These are phyloP conservation scores for Leucoraja ocellata DNA, from an alignment of 2,797 vertebrate genomes.

Conservation along the genomic window DNA sequence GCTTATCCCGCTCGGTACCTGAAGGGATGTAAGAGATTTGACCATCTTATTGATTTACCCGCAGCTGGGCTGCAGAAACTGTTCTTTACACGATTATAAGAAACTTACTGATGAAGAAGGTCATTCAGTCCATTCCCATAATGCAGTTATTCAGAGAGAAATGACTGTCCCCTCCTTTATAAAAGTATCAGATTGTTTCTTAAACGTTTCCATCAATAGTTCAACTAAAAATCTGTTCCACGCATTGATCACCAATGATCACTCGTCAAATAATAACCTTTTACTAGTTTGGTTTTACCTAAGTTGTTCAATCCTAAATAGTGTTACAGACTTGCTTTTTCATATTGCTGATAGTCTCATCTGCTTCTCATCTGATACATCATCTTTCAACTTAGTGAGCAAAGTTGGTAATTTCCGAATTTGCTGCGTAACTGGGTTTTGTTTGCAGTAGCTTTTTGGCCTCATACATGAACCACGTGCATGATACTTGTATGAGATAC, in stretches of 20 bases:
- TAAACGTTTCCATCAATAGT: background rate
- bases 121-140: background rate
- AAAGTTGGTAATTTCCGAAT: background rate
- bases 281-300: background rate
- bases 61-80: background rate
- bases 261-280: background rate
- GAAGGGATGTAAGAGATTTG: background rate
- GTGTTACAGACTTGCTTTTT: background rate
- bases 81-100: background rate
- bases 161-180: background rate
- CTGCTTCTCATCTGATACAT: background rate
- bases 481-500: background rate
- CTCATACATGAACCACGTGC: too few relatives aligned
- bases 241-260: background rate
- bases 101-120: background rate
- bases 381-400: background rate
- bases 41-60: background rate
- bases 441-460: background rate
- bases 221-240: background rate
- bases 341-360: background rate
- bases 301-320: background rate
- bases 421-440: background rate
- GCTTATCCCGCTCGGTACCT: background rate
- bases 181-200: background rate
- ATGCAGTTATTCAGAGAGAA: background rate